Conservation (phyloP, 2,113 vertebrate species). For the Lagopus leucura region DNA sequence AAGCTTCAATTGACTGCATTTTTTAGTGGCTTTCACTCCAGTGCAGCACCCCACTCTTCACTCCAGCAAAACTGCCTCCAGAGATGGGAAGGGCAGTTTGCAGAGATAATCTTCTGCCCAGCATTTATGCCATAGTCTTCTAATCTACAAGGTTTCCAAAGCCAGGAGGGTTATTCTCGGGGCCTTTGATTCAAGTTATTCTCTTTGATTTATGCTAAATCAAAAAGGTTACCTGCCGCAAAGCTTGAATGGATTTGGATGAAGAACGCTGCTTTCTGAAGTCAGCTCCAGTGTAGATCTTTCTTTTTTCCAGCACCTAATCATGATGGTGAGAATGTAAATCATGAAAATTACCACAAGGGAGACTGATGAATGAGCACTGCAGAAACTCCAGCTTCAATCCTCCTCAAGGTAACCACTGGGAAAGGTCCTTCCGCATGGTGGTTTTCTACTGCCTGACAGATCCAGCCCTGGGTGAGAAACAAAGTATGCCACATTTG, state of each 20-base stretch:
- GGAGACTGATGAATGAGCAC: neutral
- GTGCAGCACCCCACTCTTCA: neutral
- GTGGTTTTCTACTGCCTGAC: neutral
- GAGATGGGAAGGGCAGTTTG: neutral
- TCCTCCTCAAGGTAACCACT: neutral
- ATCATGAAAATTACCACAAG: constrained; percentile 37
- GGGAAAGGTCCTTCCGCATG: neutral
- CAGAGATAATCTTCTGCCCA: neutral
- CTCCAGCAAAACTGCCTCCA: neutral
- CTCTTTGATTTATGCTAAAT: constrained; percentile 34
- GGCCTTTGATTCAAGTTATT: neutral
- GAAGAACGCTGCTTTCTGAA: constrained; percentile 49
- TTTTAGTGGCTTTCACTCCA: neutral
- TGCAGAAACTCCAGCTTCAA: constrained; percentile 22
- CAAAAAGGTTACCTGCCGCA: neutral
- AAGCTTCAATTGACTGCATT: neutral
- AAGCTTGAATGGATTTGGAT: constrained; percentile 60
- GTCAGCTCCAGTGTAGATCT: neutral
- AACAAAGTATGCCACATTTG: neutral
- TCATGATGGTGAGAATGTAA: constrained; percentile 51
- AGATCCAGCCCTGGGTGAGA: neutral
- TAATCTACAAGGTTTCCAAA: constrained; percentile 19
- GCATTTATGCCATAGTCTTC: neutral
- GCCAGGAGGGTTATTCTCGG: constrained; percentile 35
- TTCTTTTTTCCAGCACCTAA: constrained; percentile 25